Evolutionary conservation across 2,113 vertebrate species (phyloP).

Genomic region (Pollimyrus isidori): DNA sequence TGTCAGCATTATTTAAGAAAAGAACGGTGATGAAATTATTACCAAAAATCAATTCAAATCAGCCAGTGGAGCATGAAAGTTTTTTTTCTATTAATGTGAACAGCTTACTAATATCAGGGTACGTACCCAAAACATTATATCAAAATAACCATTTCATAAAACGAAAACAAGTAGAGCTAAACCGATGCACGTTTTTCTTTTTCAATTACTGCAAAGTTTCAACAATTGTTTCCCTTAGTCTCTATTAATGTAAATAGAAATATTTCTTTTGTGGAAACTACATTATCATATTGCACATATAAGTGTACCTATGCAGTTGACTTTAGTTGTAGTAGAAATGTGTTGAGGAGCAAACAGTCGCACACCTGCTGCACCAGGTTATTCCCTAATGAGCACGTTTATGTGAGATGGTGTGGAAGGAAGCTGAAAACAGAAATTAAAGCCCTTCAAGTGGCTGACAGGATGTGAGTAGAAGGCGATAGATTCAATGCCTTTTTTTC

Average conservation of each 20-base stretch:
- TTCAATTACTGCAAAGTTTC: neutral
- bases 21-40: neutral
- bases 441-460: conserved; percentile 1
- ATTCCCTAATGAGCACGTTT: conserved; percentile 8
- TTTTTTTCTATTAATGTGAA: neutral
- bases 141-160: neutral
- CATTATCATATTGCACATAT: neutral
- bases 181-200: neutral
- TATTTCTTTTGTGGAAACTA: neutral
- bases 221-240: neutral
- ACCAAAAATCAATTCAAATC: neutral
- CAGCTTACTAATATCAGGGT: neutral
- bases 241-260: neutral
- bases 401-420: neutral
- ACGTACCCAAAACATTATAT: neutral
- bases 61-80: neutral
- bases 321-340: neutral
- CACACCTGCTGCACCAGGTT: neutral
- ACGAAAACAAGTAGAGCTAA: neutral
- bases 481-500: conserved; percentile 41
- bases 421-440: conserved; percentile 39
- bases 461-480: conserved; percentile 37
- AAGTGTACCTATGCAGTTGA: neutral
- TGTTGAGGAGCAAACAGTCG: neutral
- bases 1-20: neutral